phyloP scores from a whole-genome alignment of 1,140 invertebrate species.

The Mizuhopecten yessoensis region DNA sequence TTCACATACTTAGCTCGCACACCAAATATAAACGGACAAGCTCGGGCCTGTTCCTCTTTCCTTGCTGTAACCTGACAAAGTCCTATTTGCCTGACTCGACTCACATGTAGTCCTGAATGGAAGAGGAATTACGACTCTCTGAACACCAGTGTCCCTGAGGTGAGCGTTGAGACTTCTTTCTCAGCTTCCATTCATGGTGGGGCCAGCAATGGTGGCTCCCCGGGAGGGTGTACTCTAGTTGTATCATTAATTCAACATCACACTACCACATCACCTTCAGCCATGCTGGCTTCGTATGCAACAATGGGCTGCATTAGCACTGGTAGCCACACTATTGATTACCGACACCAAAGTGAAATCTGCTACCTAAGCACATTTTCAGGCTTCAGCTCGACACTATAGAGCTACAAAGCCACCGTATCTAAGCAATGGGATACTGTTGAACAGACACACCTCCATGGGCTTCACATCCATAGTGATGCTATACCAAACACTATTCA shows the following conservation, averaged over 20 bases:
- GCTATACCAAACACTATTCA: neutral
- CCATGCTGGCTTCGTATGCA: conserved; percentile 35
- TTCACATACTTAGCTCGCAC: neutral
- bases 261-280: neutral
- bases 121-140: neutral
- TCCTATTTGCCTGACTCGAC: neutral
- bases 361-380: conserved; percentile 6
- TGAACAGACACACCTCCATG: neutral
- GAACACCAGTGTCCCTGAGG: neutral
- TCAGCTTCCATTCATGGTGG: neutral
- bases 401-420: neutral
- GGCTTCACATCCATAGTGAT: neutral
- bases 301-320: conserved; percentile 31
- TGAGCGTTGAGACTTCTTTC: neutral
- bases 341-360: conserved; percentile 26
- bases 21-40: neutral
- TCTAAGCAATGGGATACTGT: neutral
- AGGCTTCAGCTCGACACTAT: neutral
- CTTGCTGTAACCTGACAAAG: neutral
- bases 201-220: too few species aligned
- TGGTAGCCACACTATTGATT: neutral
- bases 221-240: conserved; percentile 1
- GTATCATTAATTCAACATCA: conserved; percentile 38
- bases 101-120: neutral
- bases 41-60: neutral